Evolutionary conservation across 2,113 vertebrate genomes (phyloP), one percentile per base, ranked within the genome.

Genomic region (Catharus fuscescens): DNA sequence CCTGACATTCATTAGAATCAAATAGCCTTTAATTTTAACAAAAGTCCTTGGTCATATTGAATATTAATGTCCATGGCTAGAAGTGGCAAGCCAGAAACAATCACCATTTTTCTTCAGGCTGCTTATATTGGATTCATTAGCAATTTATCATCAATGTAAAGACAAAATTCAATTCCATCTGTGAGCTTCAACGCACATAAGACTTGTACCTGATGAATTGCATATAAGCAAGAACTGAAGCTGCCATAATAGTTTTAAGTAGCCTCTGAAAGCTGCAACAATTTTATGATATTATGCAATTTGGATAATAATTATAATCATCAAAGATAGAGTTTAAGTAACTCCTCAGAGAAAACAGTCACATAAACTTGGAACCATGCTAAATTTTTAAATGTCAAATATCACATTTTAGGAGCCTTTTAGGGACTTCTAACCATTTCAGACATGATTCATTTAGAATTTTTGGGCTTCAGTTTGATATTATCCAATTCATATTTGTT

Each of bases 91-190:
- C 18, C 42, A 59, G 50, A 77, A 72, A 87, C 42, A 88, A 60
- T 56, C 29, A 81, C 82, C 36, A 64, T 89, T 79, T 95, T 56
- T 95, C 77, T 93, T 93, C 80, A 78, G 70, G 34, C 80, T 91
- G 54, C 71, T 92, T 80, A 79, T 92, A 76, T 77, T 85, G 40
- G 45, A 92, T 70, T 95, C 90, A 92, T 87, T 76, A 92, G 60
- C 80, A 93, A 95, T 96, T 94, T 94, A 91, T 95, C 92, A 89
- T 60, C 9, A 6, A 88, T 8, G 1, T 65, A 90, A 94, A 86
- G 44, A 54, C 48, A 86, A 83, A 95, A 94, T 93, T 94, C 59
- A 85, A 91, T 94, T 92, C 72, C 44, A 54, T 80, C 81, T 92
- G 85, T 36, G 64, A 92, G 69, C 62, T 93, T 59, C 70, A 85